phyloP scores from a whole-genome alignment of 2,888 invertebrate genomes.

The Hermaeophaga mercurialis region DNA sequence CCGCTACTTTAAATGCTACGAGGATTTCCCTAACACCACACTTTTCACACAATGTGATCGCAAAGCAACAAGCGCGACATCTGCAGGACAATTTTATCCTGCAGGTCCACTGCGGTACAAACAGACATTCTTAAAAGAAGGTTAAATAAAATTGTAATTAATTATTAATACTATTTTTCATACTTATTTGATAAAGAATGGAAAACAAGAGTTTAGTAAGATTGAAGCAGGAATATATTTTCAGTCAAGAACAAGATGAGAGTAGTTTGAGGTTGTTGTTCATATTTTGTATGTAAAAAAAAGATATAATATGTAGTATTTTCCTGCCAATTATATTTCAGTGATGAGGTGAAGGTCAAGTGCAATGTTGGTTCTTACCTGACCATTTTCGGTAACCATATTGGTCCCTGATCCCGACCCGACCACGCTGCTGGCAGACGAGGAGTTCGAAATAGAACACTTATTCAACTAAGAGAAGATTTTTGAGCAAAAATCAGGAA shows the following conservation, averaged over 20 bases:
- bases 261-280: no score
- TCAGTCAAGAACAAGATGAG: no score
- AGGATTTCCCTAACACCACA: neutral
- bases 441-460: slow-evolving; percentile 15
- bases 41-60: slow-evolving; percentile 13
- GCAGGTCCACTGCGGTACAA: slow-evolving; percentile 20
- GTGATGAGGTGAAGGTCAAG: slow-evolving; percentile 22
- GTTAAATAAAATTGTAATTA: no score
- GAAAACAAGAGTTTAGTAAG: no score
- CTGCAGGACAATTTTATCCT: slow-evolving; percentile 17
- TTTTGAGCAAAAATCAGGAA: slow-evolving; percentile 40
- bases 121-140: no score
- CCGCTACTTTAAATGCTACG: no score
- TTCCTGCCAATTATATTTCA: no score
- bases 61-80: slow-evolving; percentile 17
- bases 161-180: no score
- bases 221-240: no score
- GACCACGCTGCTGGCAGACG: slow-evolving; percentile 27
- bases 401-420: slow-evolving; percentile 34
- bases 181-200: no score
- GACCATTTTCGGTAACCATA: slow-evolving; percentile 57
- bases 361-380: slow-evolving; percentile 45
- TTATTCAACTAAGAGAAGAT: slow-evolving; percentile 17
- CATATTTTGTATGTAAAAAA: no score
- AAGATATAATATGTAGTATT: no score